Base-by-base conservation (phyloP, 2,797 vertebrate species). In the Schizopygopsis pylzovi region DNA sequence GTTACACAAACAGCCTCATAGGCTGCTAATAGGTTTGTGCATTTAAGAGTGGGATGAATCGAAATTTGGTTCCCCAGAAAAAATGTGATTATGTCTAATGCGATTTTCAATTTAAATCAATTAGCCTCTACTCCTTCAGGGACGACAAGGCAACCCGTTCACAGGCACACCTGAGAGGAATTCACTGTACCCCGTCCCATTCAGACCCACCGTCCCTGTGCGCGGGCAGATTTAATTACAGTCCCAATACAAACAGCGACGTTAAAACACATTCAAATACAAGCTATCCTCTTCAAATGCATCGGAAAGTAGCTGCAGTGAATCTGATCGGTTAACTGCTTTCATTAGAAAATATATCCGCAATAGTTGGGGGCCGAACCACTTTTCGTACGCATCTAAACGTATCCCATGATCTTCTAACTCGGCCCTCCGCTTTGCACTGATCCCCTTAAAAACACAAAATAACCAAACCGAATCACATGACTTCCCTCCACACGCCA, bases 71-170 rank as follows among this genome's bases (percentile, higher is more conserved):
- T 86, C 72, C 43, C 68, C 89, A 76, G 82, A 90, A 90, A 72
- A 92, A 87, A 94, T 94, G 86, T 52, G 75, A 94, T 96, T 93
- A 94, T 87, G 54, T 92, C 83, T 95, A 94, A 95, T 90, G 91
- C 4, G 78, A 94, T 95, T 95, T 93, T 91, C 89, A 81, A 89
- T 25, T 91, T 94, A 94, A 95, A 91, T 91, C 78, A 82, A 88
- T 94, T 92, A 89, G 86, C 87, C 85, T 72, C 1, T 90, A 90
- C 82, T 87, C 73, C 88, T 89, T 88, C 83, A 81, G 87, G 82
- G 73, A 54, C 76, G 84, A 93, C 92, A 93, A 91, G 89, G 84
- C 80, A 78, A 72, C 59, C 85, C 80, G 82, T 94, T 94, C 89
- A 92, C 85, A 84, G 63, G 88, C 86, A 91, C 92, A 95, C 94